Base-by-base conservation (phyloP, 2,797 vertebrate species). In the Coreius guichenoti region DNA sequence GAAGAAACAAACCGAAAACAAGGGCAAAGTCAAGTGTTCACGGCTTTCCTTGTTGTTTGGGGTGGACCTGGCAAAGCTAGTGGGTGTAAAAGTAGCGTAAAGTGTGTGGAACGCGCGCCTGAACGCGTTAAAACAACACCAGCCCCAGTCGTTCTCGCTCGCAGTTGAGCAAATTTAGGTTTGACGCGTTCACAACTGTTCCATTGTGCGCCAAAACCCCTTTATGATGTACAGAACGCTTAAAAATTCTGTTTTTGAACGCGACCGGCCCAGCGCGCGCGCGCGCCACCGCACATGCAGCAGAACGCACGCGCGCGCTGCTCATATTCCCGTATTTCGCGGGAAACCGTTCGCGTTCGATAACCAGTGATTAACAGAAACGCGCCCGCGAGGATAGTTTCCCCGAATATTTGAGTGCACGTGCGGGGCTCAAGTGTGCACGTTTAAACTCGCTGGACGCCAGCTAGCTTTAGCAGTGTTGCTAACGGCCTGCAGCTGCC, bases 401-500 rank as follows among this genome's bases (percentile, higher is more conserved):
- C 4, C 8, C 8, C 45, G 49, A 51, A 21, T 5, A 8, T 21
- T 16, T 0, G 29, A 21, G 2, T 3, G 67, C 14, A 31, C 13
- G 19, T 49, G 26, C 13, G 9, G 21, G 5, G 72, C 54, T 31
- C 47, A 3, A 14, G 23, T 9, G 31, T 6, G 16, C 26, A 7
- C n/a, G 13, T 39, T 43, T 21, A 1, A 8, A 49, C 36, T n/a
- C 16, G 11, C 19, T 2, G 31, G 8, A 73, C 58, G 81, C 33
- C 26, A 26, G 17, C 39, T 89, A 87, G 85, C 83, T 61, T 56
- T 92, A 91, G 91, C 92, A 17, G 1, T 16, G 49, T 8, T n/a
- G 86, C 84, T 88, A 91, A 67, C 82, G 94, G 95, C 94, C 95
- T 95, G 87, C 91, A 91, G 89, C 88, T 90, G 70, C 90, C 91